Evolutionary conservation across 1,140 invertebrate genomes (phyloP).

Genomic region (Aphelenchoides avenae): DNA sequence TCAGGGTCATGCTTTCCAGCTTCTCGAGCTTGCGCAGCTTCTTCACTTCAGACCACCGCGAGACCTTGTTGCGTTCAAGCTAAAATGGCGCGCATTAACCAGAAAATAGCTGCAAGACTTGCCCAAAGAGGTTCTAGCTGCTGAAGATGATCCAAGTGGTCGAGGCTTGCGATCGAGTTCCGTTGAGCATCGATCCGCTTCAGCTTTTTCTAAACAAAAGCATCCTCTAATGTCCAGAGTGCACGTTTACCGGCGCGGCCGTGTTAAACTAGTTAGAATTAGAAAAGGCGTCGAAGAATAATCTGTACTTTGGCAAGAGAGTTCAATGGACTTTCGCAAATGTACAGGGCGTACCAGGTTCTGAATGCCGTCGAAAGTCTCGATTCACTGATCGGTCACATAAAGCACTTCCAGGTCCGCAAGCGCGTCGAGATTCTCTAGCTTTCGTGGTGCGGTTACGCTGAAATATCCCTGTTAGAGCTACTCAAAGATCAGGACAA

Average conservation of each 20-base stretch:
- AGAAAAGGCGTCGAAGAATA: no score
- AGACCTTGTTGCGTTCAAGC: slow-evolving; percentile 86
- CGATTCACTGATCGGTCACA: slow-evolving; percentile 85
- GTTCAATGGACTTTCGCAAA: neutral
- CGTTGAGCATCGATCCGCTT: slow-evolving; percentile 4
- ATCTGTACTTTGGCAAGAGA: neutral
- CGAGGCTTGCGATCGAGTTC: slow-evolving; percentile 18
- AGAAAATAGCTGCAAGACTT: slow-evolving; percentile 56
- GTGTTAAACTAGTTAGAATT: no score
- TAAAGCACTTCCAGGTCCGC: slow-evolving; percentile 80
- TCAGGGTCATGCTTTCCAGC: slow-evolving; percentile 83
- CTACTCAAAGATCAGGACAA: neutral
- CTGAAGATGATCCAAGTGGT: slow-evolving; percentile 63
- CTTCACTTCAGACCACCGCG: slow-evolving; percentile 79
- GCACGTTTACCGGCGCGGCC: no score
- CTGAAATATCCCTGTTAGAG: slow-evolving; percentile 59
- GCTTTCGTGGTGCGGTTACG: slow-evolving; percentile 79
- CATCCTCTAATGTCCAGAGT: no score
- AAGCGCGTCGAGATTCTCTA: slow-evolving; percentile 77
- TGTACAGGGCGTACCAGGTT: slow-evolving; percentile 6
- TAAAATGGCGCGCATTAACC: slow-evolving; percentile 62
- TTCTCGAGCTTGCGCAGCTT: slow-evolving; percentile 71
- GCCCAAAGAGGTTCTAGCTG: slow-evolving; percentile 90
- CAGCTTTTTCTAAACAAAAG: slow-evolving; percentile 11
- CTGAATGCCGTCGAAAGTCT: slow-evolving; percentile 69